phyloP scores from a whole-genome alignment of 2,888 invertebrate genomes.

The Bimastos eiseni region DNA sequence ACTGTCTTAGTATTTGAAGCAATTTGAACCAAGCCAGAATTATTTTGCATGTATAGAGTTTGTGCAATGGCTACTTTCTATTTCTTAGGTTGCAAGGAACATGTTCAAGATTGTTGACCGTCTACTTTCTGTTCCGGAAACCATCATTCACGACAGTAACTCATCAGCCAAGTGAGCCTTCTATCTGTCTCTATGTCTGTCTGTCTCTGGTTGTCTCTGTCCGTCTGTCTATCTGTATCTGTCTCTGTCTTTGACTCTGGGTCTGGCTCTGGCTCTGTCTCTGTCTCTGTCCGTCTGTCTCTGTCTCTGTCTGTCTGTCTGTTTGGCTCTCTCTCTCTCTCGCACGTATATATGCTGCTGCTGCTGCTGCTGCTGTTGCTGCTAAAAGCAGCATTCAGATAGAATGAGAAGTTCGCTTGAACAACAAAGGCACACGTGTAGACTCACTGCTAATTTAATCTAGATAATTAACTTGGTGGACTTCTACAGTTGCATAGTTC shows the following conservation, averaged over 20 bases:
- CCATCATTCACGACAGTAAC: neutral
- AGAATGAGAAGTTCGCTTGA: neutral
- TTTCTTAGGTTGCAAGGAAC: neutral
- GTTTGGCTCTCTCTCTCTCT: neutral
- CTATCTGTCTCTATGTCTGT: no score
- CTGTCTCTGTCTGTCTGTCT: no score
- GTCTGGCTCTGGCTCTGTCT: no score
- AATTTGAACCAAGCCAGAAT: neutral
- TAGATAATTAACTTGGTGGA: no score
- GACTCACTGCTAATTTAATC: no score
- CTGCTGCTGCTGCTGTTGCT: neutral
- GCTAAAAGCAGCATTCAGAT: neutral
- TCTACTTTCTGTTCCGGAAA: neutral
- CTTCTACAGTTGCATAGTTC: no score
- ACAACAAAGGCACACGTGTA: neutral
- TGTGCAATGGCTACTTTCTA: neutral
- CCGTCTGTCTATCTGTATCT: no score
- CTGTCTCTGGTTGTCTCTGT: no score
- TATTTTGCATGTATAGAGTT: neutral
- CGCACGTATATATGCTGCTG: neutral
- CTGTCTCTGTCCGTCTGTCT: no score
- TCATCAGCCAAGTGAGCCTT: conserved; percentile 15
- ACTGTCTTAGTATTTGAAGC: neutral
- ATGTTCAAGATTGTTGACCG: neutral
- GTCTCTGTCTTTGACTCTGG: no score